Evolutionary conservation across 2,797 vertebrate genomes (phyloP).

Genomic region (Megalops cyprinoides): DNA sequence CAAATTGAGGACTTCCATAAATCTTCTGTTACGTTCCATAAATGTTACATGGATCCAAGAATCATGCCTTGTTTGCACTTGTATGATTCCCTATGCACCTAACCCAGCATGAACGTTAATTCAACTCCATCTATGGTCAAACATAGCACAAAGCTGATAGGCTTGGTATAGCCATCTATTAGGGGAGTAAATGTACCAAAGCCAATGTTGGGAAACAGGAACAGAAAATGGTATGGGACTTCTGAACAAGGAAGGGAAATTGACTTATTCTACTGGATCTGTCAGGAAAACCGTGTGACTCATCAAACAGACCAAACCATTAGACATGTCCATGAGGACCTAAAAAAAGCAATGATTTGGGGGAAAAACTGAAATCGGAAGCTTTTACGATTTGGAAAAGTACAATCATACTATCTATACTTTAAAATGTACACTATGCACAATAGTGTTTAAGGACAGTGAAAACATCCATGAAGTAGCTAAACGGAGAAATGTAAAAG

Average conservation of each 20-base stretch:
- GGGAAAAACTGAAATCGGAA: neutral
- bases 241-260: neutral
- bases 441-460: neutral
- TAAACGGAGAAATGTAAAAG: neutral
- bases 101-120: neutral
- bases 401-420: neutral
- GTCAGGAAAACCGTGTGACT: neutral
- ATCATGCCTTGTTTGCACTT: neutral
- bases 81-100: neutral
- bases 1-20: too few relatives aligned
- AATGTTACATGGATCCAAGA: neutral
- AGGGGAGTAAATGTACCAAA: neutral
- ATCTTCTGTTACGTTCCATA: neutral
- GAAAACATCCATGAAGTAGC: neutral
- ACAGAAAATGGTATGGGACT: neutral
- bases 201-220: neutral
- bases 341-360: neutral
- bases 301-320: neutral
- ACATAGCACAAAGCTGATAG: neutral
- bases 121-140: neutral
- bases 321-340: neutral
- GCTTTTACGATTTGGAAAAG: neutral
- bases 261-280: neutral
- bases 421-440: neutral
- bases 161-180: neutral